Evolutionary conservation across 2,113 vertebrate species (phyloP), one percentile per base, ranked within the genome.

Genomic region (Pimephales promelas): DNA sequence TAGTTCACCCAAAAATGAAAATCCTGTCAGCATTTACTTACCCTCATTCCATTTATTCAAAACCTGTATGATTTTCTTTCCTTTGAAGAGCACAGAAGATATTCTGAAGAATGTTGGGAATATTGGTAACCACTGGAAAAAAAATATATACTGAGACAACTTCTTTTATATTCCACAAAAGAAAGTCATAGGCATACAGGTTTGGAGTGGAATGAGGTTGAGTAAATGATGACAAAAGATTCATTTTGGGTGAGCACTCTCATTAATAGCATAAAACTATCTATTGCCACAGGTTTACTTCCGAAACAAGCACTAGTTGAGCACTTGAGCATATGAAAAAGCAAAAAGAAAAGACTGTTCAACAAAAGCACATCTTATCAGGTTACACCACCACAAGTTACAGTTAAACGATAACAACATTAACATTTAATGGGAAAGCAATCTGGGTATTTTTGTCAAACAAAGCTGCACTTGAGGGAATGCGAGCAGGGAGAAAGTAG

Each of bases 391-490:
- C 40, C 20, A 49, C 47, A 49, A 34, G 79, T 56, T 36, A 59
- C 59, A 20, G 26, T 2, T 49, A n/a, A 26, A 45, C 40, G 49
- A 78, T 47, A 62, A 31, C 31, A 56, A 4, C 16, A 80, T 64
- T 84, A 56, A 70, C 26, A 78, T 64, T 28, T 45, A 18, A 43
- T 59, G 52, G 28, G 34, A 26, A 49, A 81, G 78, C 61, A 81
- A 82, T 70, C 36, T 34, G 56, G 56, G 59, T 45, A 64, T 52
- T 34, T 64, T 54, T 54, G 34, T 76, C 57, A 66, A 24, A 49
- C 57, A 66, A 24, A 49, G 43, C 59, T 36, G 40, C 20, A 76
- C 72, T 34, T 76, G 24, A 49, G 56, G 57, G 40, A 83, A 66
- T 13, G 77, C 1, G n/a, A 83, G 72, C 71, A 31, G 70, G 43